These are phyloP conservation scores for Isotomurus palustris DNA, from an alignment of 2,888 invertebrate species.

Conservation along the genomic window DNA sequence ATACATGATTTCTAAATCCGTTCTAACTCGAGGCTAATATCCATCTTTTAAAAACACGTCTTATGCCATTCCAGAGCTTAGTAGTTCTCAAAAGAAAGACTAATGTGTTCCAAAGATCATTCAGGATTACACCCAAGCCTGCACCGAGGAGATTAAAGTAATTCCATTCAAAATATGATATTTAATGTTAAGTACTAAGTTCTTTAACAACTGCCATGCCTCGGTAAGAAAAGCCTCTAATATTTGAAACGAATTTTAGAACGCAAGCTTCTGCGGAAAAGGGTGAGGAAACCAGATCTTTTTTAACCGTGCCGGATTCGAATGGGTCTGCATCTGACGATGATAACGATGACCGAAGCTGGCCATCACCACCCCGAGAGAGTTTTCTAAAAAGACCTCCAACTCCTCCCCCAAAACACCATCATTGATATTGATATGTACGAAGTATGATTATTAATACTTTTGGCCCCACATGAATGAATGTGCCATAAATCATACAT, in stretches of 20 bases:
- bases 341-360: too few relatives aligned
- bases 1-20: too few relatives aligned
- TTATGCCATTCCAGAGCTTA: neutral
- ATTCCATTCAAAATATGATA: neutral
- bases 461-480: too few relatives aligned
- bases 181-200: neutral
- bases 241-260: too few relatives aligned
- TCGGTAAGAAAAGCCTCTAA: neutral
- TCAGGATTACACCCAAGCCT: conserved; percentile 1
- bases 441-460: neutral
- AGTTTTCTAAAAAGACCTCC: neutral
- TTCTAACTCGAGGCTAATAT: too few relatives aligned
- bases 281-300: too few relatives aligned
- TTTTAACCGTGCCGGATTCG: neutral
- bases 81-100: conserved; percentile 2
- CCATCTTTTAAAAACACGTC: neutral
- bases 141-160: neutral
- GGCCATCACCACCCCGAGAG: conserved; percentile 2
- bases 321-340: neutral
- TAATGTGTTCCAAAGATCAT: conserved; percentile 2
- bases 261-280: too few relatives aligned
- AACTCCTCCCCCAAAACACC: conserved; percentile 1
- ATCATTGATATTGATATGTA: neutral
- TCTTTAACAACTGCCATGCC: neutral
- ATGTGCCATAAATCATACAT: too few relatives aligned